Conservation (phyloP, 1,140 invertebrate genomes). For the Meloidogyne chitwoodi region DNA sequence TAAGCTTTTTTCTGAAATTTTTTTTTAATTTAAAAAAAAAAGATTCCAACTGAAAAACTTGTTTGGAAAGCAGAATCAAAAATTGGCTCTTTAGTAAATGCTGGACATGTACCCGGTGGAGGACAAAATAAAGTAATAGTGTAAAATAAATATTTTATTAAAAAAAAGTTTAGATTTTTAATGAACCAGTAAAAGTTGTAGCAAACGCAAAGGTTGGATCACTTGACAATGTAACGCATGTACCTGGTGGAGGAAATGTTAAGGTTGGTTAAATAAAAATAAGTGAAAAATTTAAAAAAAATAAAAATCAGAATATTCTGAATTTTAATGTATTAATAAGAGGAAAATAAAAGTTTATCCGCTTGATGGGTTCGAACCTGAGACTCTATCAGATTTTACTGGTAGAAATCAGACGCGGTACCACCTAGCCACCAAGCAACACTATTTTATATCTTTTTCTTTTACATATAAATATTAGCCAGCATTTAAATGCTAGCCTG, state of each 20-base stretch:
- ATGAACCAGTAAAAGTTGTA: constrained; percentile 54
- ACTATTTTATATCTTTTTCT: too few species aligned
- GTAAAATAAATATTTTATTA: background rate
- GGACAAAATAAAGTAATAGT: constrained; percentile 82
- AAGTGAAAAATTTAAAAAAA: background rate
- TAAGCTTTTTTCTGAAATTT: too few species aligned
- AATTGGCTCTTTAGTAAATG: constrained; percentile 85
- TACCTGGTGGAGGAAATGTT: constrained; percentile 79
- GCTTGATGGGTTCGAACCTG: too few species aligned
- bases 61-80: constrained; percentile 82
- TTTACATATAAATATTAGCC: too few species aligned
- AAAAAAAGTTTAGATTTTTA: constrained; percentile 24
- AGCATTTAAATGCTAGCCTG: too few species aligned
- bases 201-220: constrained; percentile 87
- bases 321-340: too few species aligned
- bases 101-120: constrained; percentile 79
- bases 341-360: too few species aligned
- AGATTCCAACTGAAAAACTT: constrained; percentile 66
- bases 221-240: constrained; percentile 81
- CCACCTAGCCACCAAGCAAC: too few species aligned
- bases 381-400: too few species aligned
- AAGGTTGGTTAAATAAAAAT: constrained; percentile 68
- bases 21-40: too few species aligned
- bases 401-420: too few species aligned
- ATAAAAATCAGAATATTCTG: background rate